Evolutionary conservation across 1,140 invertebrate genomes (phyloP).

Genomic region (Augochlora pura): DNA sequence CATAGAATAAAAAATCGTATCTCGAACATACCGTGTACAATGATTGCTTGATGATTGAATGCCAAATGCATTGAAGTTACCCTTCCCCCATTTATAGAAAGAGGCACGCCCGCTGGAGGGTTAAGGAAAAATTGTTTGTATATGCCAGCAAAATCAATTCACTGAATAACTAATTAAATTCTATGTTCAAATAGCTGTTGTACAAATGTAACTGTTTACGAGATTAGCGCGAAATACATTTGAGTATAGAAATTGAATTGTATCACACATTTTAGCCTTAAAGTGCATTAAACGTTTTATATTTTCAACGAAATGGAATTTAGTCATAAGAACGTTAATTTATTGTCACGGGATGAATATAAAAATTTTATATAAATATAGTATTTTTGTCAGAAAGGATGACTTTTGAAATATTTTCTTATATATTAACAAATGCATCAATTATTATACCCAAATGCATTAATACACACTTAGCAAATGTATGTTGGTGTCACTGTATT

Average conservation of each 20-base stretch:
- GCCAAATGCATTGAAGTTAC: too few species aligned
- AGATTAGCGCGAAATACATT: constrained; percentile 31
- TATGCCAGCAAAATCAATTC: constrained; percentile 54
- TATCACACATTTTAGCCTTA: neutral
- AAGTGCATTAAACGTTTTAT: neutral
- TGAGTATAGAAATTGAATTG: constrained; percentile 36
- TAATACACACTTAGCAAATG: constrained; percentile 17
- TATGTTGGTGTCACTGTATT: constrained; percentile 12
- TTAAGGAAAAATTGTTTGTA: constrained; percentile 25
- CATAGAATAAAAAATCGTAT: too few species aligned
- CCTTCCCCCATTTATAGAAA: too few species aligned
- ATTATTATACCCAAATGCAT: constrained; percentile 46
- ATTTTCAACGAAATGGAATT: neutral
- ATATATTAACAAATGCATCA: neutral
- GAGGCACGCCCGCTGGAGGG: too few species aligned
- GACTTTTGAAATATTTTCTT: neutral
- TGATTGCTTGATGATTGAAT: too few species aligned
- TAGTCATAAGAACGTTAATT: neutral
- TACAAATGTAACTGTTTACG: neutral
- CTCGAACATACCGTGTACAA: too few species aligned
- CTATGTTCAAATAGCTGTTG: constrained; percentile 9
- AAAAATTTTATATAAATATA: constrained; percentile 12
- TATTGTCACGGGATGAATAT: constrained; percentile 2
- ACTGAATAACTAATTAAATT: constrained; percentile 43
- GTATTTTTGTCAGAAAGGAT: neutral